Conservation (phyloP, 2,797 vertebrate genomes). For the Tokudaia tokunoshimensis region DNA sequence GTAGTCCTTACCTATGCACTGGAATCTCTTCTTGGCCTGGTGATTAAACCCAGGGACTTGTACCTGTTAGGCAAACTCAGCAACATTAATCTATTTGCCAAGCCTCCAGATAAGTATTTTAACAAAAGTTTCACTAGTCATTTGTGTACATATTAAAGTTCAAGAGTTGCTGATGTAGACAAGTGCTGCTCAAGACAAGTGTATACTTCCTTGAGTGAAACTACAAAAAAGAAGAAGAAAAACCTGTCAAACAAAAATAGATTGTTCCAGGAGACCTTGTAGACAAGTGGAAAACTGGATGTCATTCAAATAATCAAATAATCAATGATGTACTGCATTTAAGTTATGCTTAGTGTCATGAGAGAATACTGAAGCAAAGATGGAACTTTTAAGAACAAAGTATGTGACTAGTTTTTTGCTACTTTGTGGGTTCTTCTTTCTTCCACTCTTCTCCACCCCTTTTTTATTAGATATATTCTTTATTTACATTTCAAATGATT, state of each 20-base stretch:
- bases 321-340: not conserved
- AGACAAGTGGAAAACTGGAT: conserved; percentile 68
- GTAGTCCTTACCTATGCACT: not conserved
- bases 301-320: conserved; percentile 63
- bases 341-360: conserved; percentile 23
- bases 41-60: not conserved
- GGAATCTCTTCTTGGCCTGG: not conserved
- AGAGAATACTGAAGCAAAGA: conserved; percentile 70
- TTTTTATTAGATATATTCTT: not conserved
- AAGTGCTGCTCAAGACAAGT: conserved; percentile 59
- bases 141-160: conserved; percentile 1
- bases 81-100: not conserved
- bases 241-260: conserved; percentile 56
- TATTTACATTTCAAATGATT: too few relatives aligned
- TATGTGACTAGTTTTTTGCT: not conserved
- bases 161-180: conserved; percentile 26
- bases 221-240: not conserved
- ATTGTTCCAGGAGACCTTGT: conserved; percentile 56
- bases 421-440: not conserved
- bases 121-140: conserved; percentile 21
- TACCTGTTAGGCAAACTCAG: not conserved
- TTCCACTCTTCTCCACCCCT: not conserved
- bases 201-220: conserved; percentile 58
- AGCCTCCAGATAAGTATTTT: conserved; percentile 34
- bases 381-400: conserved; percentile 37